A percentile compares a stretch with the other conserved stretches of the same genome.
Conservation (phyloP, 2,797 vertebrate genomes). For the Rhinichthys osculus region DNA sequence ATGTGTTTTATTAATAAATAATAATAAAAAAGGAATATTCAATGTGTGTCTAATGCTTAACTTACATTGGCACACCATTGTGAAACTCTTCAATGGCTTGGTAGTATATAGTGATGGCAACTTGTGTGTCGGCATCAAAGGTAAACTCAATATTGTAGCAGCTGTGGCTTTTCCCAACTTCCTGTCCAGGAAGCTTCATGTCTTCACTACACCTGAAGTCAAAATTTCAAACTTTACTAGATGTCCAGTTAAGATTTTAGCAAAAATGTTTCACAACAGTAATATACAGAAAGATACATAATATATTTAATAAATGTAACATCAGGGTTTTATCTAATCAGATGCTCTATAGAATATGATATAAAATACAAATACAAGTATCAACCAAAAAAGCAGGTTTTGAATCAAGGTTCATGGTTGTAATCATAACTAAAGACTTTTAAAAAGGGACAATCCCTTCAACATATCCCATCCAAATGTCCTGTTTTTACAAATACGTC, state of each 20-base stretch:
- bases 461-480: not conserved
- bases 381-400: not conserved
- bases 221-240: not conserved
- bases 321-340: not conserved
- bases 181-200: constrained; percentile 87
- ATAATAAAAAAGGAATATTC: not conserved
- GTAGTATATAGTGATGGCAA: constrained; percentile 98
- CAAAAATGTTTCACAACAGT: not conserved
- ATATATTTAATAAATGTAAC: not conserved
- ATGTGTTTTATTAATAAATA: not conserved
- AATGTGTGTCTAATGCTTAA: constrained; percentile 31
- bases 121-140: constrained; percentile 92
- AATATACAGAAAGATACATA: not conserved
- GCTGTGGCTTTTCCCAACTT: constrained; percentile 82
- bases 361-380: not conserved
- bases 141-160: constrained; percentile 98
- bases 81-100: constrained; percentile 97
- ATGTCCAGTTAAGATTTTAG: not conserved
- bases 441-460: not conserved
- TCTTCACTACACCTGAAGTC: constrained; percentile 88
- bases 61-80: constrained; percentile 92
- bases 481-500: not conserved
- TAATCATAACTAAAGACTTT: not conserved
- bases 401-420: not conserved
- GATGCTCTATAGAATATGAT: not conserved